Base-by-base conservation (phyloP, 2,113 vertebrate species). In the Gasterosteus nipponicus region DNA sequence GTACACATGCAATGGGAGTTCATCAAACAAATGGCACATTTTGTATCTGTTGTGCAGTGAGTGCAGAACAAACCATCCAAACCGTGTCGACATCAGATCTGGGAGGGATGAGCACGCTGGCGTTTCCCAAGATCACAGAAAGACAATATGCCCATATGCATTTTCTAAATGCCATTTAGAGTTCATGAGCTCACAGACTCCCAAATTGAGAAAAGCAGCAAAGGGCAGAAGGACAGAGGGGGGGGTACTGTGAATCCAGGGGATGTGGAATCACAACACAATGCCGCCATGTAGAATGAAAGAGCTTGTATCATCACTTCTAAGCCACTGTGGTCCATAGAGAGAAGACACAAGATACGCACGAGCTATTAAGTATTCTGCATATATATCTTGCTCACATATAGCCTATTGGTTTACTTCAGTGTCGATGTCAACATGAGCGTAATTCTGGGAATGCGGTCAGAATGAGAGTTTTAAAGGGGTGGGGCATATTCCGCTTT, bases 401-500 rank as follows among this genome's bases (percentile, higher is more conserved):
- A 22, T 42, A 26, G 22, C 22, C 22, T 26, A 31, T 9, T 26
- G 49, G 19, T 14, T 14, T 71, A 33, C 46, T 53, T 64, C 68
- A 68, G 79, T 82, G 62, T 69, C 44, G 62, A 41, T 78, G 83
- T 87, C 72, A 85, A 79, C 75, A 83, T 60, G 49, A 81, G 14
- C 6, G 35, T 8, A 42, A 62, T 87, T 90, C 85, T 83, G 79
- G 86, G 86, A 88, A 91, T 80, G 87, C 59, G 81, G 82, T 85
- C 85, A 77, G 75, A 73, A 33, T 75, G 80, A 86, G 89, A 80
- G 92, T 88, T 57, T 92, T 90, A 89, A 77, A 93, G 93, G 92
- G 94, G 94, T 93, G 94, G 93, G 93, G 92, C 93, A 84, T 89
- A 80, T 89, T 89, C 90, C 82, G 85, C 82, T 87, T 85, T 81